A percentile compares a stretch with the other conserved stretches of the same genome.
phyloP scores from a whole-genome alignment of 2,113 vertebrate genomes.

The Chauna torquata region DNA sequence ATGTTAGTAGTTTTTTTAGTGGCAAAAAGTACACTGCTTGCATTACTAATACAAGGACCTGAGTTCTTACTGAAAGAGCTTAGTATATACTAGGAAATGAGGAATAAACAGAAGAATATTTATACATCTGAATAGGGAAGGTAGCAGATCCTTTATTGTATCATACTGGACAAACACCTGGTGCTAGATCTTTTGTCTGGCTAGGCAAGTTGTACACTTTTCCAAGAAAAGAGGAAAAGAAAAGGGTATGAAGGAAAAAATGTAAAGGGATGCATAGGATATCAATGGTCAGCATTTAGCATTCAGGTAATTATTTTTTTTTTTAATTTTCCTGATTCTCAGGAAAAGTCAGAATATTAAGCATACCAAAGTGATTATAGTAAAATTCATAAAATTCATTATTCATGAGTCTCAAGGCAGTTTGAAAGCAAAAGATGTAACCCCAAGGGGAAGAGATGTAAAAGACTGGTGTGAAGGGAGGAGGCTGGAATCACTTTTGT shows the following conservation, averaged over 20 bases:
- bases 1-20: not conserved
- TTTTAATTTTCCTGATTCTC: not conserved
- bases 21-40: not conserved
- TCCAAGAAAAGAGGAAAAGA: not conserved
- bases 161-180: rapidly evolving
- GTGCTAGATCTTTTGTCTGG: not conserved
- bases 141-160: not conserved
- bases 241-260: not conserved
- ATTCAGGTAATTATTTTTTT: not conserved
- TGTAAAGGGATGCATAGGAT: not conserved
- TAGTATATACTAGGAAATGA: not conserved
- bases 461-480: not conserved
- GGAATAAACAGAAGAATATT: not conserved
- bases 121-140: not conserved
- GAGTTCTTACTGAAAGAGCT: not conserved
- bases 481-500: not conserved
- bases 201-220: not conserved
- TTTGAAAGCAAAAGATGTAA: not conserved
- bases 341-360: not conserved
- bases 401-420: not conserved
- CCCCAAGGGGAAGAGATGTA: not conserved
- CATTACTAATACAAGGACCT: not conserved
- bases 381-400: not conserved
- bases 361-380: not conserved
- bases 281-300: not conserved